Conservation (phyloP, 2,113 vertebrate species). For the Empidonax traillii region DNA sequence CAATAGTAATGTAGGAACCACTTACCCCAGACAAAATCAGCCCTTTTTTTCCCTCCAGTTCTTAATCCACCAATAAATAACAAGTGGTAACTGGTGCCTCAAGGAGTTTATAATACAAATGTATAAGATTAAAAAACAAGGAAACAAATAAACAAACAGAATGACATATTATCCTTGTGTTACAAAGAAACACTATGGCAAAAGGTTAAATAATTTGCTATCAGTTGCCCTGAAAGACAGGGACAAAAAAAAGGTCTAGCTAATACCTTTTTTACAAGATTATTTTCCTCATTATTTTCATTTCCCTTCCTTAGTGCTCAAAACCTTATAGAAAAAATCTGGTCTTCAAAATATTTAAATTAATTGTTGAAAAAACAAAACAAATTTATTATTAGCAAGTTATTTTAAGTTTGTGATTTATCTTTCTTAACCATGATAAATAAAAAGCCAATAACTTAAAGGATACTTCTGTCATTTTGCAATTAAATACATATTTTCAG, state of each 20-base stretch:
- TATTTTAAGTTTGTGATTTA: neutral
- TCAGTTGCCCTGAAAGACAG: neutral
- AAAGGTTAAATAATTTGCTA: neutral
- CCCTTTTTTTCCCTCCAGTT: neutral
- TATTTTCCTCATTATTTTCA: neutral
- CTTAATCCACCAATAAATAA: neutral
- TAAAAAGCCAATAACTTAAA: neutral
- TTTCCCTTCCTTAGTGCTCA: neutral
- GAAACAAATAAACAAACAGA: neutral
- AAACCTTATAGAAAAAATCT: neutral
- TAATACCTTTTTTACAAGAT: neutral
- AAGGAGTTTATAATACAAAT: neutral
- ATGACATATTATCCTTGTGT: neutral
- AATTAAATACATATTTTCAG: neutral
- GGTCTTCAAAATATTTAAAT: neutral
- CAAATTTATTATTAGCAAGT: neutral
- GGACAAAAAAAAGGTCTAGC: neutral
- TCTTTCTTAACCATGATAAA: neutral
- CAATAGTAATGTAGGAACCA: neutral
- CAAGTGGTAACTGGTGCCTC: neutral
- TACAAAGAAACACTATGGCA: neutral
- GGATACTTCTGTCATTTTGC: neutral
- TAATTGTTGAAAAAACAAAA: neutral
- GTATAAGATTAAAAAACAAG: neutral
- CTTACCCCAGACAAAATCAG: neutral